Evolutionary conservation across 2,888 invertebrate genomes (phyloP).

Genomic region (Ceraclea dissimilis): DNA sequence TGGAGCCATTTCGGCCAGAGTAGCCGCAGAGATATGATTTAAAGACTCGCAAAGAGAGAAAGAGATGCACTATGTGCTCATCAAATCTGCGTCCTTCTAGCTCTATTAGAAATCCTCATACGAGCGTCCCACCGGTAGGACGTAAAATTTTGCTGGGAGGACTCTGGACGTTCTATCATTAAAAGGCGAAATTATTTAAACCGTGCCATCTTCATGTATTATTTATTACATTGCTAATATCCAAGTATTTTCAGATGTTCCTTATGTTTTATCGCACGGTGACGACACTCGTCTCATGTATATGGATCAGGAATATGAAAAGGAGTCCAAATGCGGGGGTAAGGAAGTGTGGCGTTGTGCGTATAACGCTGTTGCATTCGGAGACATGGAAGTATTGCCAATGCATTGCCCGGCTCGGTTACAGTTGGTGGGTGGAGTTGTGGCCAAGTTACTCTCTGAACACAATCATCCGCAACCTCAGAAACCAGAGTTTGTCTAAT

Average conservation of each 20-base stretch:
- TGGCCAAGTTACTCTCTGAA: slow-evolving; percentile 15
- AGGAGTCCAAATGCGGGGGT: slow-evolving; percentile 28
- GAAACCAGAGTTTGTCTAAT: slow-evolving; percentile 20
- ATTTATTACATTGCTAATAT: no score
- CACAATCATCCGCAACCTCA: slow-evolving; percentile 19
- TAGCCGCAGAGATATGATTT: no score
- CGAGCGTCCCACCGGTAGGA: no score
- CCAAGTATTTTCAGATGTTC: slow-evolving; percentile 19
- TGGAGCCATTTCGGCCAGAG: no score
- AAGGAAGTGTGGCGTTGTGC: slow-evolving; percentile 46
- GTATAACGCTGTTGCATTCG: neutral
- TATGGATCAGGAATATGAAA: slow-evolving; percentile 18
- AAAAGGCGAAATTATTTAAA: no score
- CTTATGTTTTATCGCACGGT: slow-evolving; percentile 21
- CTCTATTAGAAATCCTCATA: no score
- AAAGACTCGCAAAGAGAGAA: no score
- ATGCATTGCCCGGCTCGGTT: slow-evolving; percentile 17
- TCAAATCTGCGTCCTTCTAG: no score
- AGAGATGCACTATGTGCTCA: no score
- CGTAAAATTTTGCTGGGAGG: no score
- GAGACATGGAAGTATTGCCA: neutral
- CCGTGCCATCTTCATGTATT: no score
- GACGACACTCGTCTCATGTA: slow-evolving; percentile 18
- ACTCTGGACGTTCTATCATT: no score
- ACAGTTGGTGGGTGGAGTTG: slow-evolving; percentile 18